Conservation (phyloP, 2,888 invertebrate genomes). For the Noctua comes region DNA sequence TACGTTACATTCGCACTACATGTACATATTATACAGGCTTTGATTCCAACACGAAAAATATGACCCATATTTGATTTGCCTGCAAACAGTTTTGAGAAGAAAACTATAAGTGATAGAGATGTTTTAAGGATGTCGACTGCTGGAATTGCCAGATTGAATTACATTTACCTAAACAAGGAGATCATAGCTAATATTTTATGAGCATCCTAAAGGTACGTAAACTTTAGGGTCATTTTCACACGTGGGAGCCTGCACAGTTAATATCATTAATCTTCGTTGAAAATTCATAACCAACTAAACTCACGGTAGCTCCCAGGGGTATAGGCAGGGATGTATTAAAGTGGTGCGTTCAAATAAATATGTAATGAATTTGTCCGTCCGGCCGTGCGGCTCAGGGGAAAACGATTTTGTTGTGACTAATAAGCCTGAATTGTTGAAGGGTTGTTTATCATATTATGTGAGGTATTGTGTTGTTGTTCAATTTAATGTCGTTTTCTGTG, state of each 20-base stretch:
- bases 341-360: conserved; percentile 63
- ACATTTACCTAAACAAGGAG: conserved; percentile 34
- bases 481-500: not conserved
- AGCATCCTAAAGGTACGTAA: conserved; percentile 31
- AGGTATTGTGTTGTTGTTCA: conserved; percentile 29
- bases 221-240: conserved; percentile 61
- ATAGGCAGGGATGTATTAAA: conserved; percentile 61
- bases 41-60: not conserved
- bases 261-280: conserved; percentile 75
- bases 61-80: not conserved
- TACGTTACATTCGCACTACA: too few species aligned
- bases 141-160: conserved; percentile 33
- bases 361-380: conserved; percentile 62
- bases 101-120: not conserved
- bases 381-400: conserved; percentile 41
- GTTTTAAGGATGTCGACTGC: not conserved
- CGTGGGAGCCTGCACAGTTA: conserved; percentile 64
- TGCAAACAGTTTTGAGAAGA: not conserved
- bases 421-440: conserved; percentile 46
- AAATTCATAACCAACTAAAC: conserved; percentile 76
- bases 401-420: conserved; percentile 73
- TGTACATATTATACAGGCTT: not conserved
- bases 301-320: conserved; percentile 62
- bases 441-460: conserved; percentile 36
- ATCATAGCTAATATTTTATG: conserved; percentile 57